Conservation (phyloP, 2,888 invertebrate species). For the Perizoma flavofasciatum region DNA sequence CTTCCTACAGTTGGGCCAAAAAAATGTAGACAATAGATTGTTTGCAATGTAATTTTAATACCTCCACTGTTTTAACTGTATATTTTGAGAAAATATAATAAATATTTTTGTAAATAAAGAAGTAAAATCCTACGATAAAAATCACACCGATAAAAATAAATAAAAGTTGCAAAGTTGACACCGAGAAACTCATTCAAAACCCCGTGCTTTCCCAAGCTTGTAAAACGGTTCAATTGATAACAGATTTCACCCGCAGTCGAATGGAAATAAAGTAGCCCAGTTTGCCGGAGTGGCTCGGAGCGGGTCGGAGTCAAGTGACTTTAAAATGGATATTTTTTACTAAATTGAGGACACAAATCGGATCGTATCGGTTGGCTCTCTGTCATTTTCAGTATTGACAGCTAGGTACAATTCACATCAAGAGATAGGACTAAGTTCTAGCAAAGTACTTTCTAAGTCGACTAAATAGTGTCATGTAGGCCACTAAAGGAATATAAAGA, state of each 20-base stretch:
- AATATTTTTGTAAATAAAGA: too few species aligned
- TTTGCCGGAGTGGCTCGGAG: constrained; percentile 4
- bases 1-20: too few species aligned
- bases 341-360: constrained; percentile 36
- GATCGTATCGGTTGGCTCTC: constrained; percentile 23
- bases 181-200: constrained; percentile 13
- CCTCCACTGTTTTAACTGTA: too few species aligned
- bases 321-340: constrained; percentile 48
- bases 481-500: too few species aligned
- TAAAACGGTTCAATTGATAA: constrained; percentile 24
- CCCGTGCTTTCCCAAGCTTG: constrained; percentile 16
- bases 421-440: neutral
- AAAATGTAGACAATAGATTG: too few species aligned
- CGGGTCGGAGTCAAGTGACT: constrained; percentile 38
- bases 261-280: constrained; percentile 19
- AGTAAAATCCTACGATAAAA: neutral
- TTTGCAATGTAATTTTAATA: too few species aligned
- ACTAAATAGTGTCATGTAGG: too few species aligned
- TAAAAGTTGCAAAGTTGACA: constrained; percentile 13
- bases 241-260: constrained; percentile 19
- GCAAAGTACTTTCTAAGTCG: too few species aligned
- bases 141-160: constrained; percentile 12
- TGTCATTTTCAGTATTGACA: constrained; percentile 49
- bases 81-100: too few species aligned
- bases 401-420: constrained; percentile 24